phyloP scores from a whole-genome alignment of 1,140 invertebrate species.

The Papilio glaucus region DNA sequence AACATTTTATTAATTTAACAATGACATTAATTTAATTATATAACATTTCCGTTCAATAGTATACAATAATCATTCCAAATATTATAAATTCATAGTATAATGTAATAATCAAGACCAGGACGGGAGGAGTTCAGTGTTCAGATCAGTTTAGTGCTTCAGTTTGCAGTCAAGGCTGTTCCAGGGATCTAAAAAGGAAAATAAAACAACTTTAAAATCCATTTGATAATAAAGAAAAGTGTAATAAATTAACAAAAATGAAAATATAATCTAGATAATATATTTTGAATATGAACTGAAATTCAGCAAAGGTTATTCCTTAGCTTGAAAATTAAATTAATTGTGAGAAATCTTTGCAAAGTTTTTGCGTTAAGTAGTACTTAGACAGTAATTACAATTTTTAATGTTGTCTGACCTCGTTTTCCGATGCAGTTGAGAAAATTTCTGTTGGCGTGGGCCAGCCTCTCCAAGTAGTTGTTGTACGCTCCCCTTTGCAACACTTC shows the following conservation, averaged over 20 bases:
- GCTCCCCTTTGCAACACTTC: slow-evolving; percentile 88
- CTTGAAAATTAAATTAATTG: neutral
- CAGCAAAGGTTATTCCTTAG: neutral
- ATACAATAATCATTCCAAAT: neutral
- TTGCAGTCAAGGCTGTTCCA: slow-evolving; percentile 51
- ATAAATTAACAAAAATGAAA: neutral
- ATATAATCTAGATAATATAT: neutral
- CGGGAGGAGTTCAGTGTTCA: slow-evolving; percentile 31
- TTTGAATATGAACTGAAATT: neutral
- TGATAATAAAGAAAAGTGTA: neutral
- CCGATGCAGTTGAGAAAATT: slow-evolving; percentile 84
- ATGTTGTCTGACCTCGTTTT: slow-evolving; percentile 74
- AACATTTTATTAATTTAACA: slow-evolving; percentile 16
- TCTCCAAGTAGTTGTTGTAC: slow-evolving; percentile 84
- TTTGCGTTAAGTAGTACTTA: slow-evolving; percentile 1
- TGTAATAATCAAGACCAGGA: slow-evolving; percentile 39
- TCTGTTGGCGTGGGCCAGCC: slow-evolving; percentile 82
- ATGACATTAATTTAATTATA: slow-evolving; percentile 7
- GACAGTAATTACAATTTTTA: slow-evolving; percentile 18
- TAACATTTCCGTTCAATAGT: neutral
- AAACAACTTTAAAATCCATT: neutral
- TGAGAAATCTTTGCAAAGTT: neutral
- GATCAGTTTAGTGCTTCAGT: slow-evolving; percentile 47
- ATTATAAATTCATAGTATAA: neutral
- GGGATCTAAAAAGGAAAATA: slow-evolving; percentile 54